These are phyloP conservation scores for Amia ocellicauda DNA, from an alignment of 2,113 vertebrate genomes.

Conservation along the genomic window DNA sequence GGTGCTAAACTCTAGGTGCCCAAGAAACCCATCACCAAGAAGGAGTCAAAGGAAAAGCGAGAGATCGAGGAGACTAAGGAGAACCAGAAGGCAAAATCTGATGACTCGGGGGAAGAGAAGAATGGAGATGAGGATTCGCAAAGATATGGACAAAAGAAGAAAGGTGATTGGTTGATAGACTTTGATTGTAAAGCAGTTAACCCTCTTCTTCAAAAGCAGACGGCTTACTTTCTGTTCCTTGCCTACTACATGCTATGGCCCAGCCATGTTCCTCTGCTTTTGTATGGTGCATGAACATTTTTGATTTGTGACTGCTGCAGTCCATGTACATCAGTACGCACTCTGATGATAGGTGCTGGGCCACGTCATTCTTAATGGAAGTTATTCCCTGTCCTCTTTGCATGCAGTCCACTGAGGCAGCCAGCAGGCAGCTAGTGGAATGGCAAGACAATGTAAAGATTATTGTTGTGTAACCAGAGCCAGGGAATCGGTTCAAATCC, in stretches of 20 bases:
- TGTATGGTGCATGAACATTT: background rate
- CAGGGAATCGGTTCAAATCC: no score
- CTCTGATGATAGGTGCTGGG: constrained; percentile 24
- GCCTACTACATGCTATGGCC: no score
- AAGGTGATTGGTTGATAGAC: constrained; percentile 79
- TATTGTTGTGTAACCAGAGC: no score
- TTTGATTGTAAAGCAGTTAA: no score
- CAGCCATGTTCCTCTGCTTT: no score
- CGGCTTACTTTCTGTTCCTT: no score
- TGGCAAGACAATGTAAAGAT: background rate
- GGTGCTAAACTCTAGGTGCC: constrained; percentile 51
- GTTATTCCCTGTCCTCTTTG: background rate
- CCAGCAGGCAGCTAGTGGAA: constrained; percentile 4
- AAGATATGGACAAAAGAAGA: constrained; percentile 87
- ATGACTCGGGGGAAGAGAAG: constrained; percentile 94
- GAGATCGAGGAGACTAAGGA: constrained; percentile 91
- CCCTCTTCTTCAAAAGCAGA: no score
- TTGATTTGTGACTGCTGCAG: no score
- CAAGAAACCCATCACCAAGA: constrained; percentile 75
- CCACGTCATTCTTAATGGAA: constrained; percentile 35
- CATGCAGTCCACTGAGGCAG: constrained; percentile 1
- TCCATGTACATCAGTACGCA: no score
- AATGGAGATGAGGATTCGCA: constrained; percentile 89
- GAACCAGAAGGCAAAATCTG: constrained; percentile 88
- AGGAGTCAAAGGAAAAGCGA: constrained; percentile 86